Evolutionary conservation across 1,140 invertebrate genomes (phyloP), one percentile per base, ranked within the genome.

Genomic region (Wiebesia pumilae): DNA sequence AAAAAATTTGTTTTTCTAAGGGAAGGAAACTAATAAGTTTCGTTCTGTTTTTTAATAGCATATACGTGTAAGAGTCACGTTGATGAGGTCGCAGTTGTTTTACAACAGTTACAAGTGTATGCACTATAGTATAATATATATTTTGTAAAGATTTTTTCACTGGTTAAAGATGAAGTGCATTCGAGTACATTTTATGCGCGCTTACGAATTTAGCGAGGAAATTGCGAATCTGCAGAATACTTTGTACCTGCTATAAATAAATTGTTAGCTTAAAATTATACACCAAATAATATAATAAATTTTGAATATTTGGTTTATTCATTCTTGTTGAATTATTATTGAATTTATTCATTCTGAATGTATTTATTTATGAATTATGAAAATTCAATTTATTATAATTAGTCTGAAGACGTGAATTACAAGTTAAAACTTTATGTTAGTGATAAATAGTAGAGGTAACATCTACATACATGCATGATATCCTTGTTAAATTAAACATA

Each of bases 241-340:
- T 85, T 69, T 51, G 75, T 85, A 80, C 83, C 83, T 80, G 83
- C 47, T 79, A 47, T 69, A 30, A 77, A 38, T 77, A 54, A 65
- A 77, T 78, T 78, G 12, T 65, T 78, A 43, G 40, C 9, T 38
- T 43, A 30, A 27, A 65, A 84, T 58, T 83, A 16, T 75, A 75
- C 47, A 58, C 51, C 27, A 75, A 83, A 75, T 62, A 40, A 73
- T 51, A 30, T 51, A 71, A 75, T 83, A 83, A 83, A 83, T 62
- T 75, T 75, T 40, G 16, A 58, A 51, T 38, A 54, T 71, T 83
- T n/a, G 21, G 6, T 54, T 19, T 71, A 62, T 69, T 71, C 40
- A 43, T 47, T 67, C 0, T 71, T 82, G n/a, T 67, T 69, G 27
- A 81, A 67, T 65, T 67, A 69, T 67, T 81, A n/a, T 33, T 43